A percentile compares a stretch with the other conserved stretches of the same genome.
phyloP scores from a whole-genome alignment of 2,797 vertebrate genomes.

The Margarornis squamiger region DNA sequence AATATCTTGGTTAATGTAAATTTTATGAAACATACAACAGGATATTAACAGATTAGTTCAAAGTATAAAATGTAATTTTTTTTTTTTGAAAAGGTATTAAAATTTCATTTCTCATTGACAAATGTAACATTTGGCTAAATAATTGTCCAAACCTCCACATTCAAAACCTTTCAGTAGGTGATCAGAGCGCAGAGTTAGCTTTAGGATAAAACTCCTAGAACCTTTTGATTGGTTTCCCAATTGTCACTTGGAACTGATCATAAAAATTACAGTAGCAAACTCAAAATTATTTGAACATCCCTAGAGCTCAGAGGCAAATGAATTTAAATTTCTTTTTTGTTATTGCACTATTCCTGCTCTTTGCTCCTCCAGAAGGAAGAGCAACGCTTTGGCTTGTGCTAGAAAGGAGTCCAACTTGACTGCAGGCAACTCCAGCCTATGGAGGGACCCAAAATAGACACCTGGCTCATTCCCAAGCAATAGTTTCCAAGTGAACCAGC shows the following conservation, averaged over 20 bases:
- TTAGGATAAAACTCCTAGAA: not conserved
- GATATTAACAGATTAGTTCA: not conserved
- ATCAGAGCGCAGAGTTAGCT: not conserved
- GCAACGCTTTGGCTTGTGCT: not conserved
- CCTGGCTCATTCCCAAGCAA: conserved; percentile 31
- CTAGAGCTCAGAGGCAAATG: not conserved
- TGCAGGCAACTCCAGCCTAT: not conserved
- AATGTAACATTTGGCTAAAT: not conserved
- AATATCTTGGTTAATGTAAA: not conserved
- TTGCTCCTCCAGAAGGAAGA: not conserved
- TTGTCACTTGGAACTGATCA: not conserved
- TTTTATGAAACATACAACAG: not conserved
- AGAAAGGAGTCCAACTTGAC: not conserved
- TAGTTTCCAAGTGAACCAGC: conserved; percentile 48
- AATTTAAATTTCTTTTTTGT: not conserved
- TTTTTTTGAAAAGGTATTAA: not conserved
- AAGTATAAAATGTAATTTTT: not conserved
- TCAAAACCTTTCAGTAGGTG: not conserved
- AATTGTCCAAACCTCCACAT: not conserved
- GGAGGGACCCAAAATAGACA: conserved; percentile 27
- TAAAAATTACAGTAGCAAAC: not conserved
- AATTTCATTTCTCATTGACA: not conserved
- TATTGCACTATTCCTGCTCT: not conserved
- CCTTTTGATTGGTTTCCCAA: not conserved
- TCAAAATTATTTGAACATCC: not conserved